A percentile compares a stretch with the other conserved stretches of the same genome.
Evolutionary conservation across 2,113 vertebrate species (phyloP).

Genomic region (Todiramphus chloris): DNA sequence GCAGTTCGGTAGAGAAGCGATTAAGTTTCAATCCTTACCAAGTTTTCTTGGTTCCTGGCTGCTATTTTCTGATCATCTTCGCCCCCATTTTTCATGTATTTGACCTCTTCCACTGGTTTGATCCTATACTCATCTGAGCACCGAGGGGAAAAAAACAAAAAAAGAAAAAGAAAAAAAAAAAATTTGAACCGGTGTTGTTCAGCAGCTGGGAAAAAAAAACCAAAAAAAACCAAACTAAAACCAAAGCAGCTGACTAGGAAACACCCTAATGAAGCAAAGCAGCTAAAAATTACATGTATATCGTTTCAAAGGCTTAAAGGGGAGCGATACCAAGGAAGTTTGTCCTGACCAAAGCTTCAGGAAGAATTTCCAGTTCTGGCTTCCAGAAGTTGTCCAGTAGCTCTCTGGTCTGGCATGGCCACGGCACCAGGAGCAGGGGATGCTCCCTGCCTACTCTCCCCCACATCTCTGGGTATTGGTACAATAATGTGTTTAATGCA

Average conservation of each 20-base stretch:
- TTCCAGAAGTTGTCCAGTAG: neutral
- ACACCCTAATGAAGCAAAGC: conserved; percentile 10
- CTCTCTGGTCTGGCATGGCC: neutral
- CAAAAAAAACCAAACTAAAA: conserved; percentile 15
- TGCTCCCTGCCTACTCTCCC: neutral
- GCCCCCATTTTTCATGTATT: conserved; percentile 84
- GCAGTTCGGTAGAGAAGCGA: conserved; percentile 52
- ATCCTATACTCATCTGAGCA: conserved; percentile 94
- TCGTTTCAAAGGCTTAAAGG: neutral
- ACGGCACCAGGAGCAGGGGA: neutral
- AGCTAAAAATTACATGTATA: neutral
- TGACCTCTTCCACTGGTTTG: conserved; percentile 96
- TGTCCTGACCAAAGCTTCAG: neutral
- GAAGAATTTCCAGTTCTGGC: neutral
- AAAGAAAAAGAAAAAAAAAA: neutral
- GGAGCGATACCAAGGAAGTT: neutral
- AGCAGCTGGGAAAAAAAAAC: neutral
- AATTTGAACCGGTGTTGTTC: conserved; percentile 40
- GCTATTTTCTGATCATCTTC: conserved; percentile 83
- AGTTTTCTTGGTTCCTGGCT: conserved; percentile 83
- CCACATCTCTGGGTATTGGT: neutral
- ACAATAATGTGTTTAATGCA: neutral
- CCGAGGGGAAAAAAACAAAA: conserved; percentile 10
- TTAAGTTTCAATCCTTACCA: conserved; percentile 73
- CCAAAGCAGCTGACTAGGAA: conserved; percentile 39